Evolutionary conservation across 2,113 vertebrate species (phyloP), one percentile per base, ranked within the genome.

Genomic region (Chloropsis hardwickii): DNA sequence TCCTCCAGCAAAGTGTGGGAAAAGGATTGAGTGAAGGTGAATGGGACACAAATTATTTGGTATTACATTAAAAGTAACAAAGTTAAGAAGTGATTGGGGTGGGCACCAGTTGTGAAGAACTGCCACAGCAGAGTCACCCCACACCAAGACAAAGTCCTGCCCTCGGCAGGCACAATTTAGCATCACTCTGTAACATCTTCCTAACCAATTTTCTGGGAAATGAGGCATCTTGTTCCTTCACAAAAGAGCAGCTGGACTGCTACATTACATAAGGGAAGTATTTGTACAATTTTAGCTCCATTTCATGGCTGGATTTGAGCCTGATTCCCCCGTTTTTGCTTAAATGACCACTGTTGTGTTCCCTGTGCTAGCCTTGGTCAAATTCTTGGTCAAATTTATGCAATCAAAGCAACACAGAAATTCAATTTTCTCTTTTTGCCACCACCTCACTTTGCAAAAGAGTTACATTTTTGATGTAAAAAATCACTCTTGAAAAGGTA

Each of bases 81-180:
- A 78, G 14, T 79, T 42, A 60, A 42, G 42, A 74, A 90, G 37
- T 0, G 1, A 56, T 1, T 47, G 57, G 18, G 17, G 27, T 57
- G 71, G 44, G 35, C 53, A 69, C 2, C 2, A 19, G 53, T 7
- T 47, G 14, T 0, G 5, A 73, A 65, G 42, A 87, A 42, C 8
- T 61, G 72, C 7, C 50, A 57, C 64, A 48, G 50, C 28, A 73
- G 58, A 65, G 31, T 14, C 15, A 61, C 14, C 19, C n/a, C 9
- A 1, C 16, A 22, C 9, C 0, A 2, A 54, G 42, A 70, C 15
- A 2, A 45, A 58, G 27, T 29, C 2, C 0, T 79, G 48, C 12
- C 57, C 65, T 64, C 39, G 39, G 25, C 44, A 40, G 57, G 44
- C 47, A 44, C 37, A 22, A 47, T 39, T 64, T 14, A 74, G 21